A percentile compares a stretch with the other conserved stretches of the same genome.
phyloP scores from a whole-genome alignment of 1,140 invertebrate species.

The Rhysida immarginata region DNA sequence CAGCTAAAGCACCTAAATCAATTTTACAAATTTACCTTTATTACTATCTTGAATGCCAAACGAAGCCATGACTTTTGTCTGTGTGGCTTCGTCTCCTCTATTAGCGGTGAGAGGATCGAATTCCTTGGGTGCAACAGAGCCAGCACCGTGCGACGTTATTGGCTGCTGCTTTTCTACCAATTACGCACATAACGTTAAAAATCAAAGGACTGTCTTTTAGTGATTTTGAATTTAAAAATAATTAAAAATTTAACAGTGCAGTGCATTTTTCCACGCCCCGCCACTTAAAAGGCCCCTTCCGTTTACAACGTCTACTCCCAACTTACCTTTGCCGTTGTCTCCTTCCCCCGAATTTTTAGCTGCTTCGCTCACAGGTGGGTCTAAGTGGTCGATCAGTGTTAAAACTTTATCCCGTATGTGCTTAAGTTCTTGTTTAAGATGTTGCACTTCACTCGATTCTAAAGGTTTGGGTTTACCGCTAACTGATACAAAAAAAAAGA shows the following conservation, averaged over 20 bases:
- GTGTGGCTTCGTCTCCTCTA: constrained; percentile 6
- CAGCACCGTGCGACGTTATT: no score
- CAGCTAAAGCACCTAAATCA: no score
- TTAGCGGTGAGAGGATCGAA: constrained; percentile 16
- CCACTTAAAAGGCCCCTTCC: no score
- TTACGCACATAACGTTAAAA: no score
- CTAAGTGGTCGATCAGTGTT: constrained; percentile 39
- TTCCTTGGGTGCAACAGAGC: constrained; percentile 13
- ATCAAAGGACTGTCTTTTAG: no score
- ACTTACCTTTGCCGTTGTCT: background rate
- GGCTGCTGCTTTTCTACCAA: no score
- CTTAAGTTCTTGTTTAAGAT: constrained; percentile 39
- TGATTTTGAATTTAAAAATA: no score
- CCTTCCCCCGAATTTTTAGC: background rate
- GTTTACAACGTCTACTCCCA: no score
- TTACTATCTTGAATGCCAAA: constrained; percentile 12
- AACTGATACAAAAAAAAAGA: constrained; percentile 18
- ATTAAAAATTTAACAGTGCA: no score
- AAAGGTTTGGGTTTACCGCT: constrained; percentile 24
- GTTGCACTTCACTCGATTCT: constrained; percentile 29
- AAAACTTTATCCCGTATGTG: constrained; percentile 43
- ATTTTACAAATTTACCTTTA: background rate
- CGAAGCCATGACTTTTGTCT: constrained; percentile 3
- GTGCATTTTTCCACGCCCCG: no score
- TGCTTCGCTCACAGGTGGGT: no score